Evolutionary conservation across 2,113 vertebrate species (phyloP), one percentile per base, ranked within the genome.

Genomic region (crab-eating macaque (Macaca fascicularis)): DNA sequence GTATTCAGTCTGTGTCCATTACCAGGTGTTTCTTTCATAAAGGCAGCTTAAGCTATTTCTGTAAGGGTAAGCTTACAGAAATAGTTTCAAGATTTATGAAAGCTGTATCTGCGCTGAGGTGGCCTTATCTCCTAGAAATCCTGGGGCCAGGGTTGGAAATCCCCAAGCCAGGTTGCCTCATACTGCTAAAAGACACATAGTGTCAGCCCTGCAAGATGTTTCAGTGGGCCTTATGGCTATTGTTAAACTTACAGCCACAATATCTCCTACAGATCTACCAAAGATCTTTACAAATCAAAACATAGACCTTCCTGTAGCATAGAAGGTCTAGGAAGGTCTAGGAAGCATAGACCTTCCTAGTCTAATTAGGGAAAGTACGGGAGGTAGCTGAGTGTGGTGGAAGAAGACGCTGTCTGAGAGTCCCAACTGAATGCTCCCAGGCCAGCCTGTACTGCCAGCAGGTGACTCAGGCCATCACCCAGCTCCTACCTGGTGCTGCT

Each of bases 351-450:
- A 55, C 52, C 52, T 55, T 55, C 52, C 52, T 20, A 3, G 22
- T 61, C n/a, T 55, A 23, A 0, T 22, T n/a, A n/a, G 22, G 2
- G 30, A 59, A 50, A 19, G 0, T 9, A 8, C 17, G 27, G 23
- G 20, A 81, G 20, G 35, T n/a, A 16, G 25, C 61, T 52, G 12
- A 88, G 50, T 7, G 43, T 13, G 32, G 9, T 25, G 27, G 52
- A n/a, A 48, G 52, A 67, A 38, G 11, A 20, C 2, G 10, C 25
- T 75, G 13, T 14, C 17, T 2, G 38, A 40, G 35, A 81, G 25
- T 74, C n/a, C 20, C 23, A 45, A 1, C 16, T 3, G 19, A 16
- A 40, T n/a, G 25, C 5, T n/a, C 16, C 30, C 6, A 8, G 5
- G 52, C 19, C 19, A 32, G 45, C 43, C 22, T 17, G 23, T 43